phyloP scores from a whole-genome alignment of 2,113 vertebrate genomes.

The Colaptes auratus region DNA sequence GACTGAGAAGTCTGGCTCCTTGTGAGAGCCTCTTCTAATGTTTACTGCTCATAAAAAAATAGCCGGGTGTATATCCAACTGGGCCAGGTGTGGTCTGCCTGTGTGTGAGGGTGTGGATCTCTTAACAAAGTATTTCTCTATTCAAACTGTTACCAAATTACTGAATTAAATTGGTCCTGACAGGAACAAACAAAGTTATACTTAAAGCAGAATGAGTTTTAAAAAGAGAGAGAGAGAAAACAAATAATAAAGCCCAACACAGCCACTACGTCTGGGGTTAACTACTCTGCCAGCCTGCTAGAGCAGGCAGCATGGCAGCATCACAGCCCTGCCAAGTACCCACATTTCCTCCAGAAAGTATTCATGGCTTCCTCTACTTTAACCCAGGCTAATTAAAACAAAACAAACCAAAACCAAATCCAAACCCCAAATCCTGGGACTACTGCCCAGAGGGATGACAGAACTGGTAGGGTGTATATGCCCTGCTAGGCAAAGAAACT shows the following conservation, averaged over 20 bases:
- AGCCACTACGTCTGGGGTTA: background rate
- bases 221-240: background rate
- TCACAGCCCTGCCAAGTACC: background rate
- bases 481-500: background rate
- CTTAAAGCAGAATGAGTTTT: constrained; percentile 25
- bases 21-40: background rate
- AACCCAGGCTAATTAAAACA: background rate
- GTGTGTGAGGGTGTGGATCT: constrained; percentile 25
- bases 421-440: background rate
- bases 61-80: background rate
- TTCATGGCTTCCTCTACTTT: background rate
- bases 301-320: background rate
- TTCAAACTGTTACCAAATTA: constrained; percentile 24
- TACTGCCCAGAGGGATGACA: background rate
- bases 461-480: background rate
- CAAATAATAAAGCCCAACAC: background rate
- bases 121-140: constrained; percentile 50
- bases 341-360: background rate
- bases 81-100: background rate
- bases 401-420: background rate
- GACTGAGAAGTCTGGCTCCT: background rate
- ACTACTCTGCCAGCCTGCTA: background rate
- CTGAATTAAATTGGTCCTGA: constrained; percentile 50
- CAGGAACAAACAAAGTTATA: constrained; percentile 33
- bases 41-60: constrained; percentile 37